Evolutionary conservation across 2,797 vertebrate genomes (phyloP).

Genomic region (Menidia menidia): DNA sequence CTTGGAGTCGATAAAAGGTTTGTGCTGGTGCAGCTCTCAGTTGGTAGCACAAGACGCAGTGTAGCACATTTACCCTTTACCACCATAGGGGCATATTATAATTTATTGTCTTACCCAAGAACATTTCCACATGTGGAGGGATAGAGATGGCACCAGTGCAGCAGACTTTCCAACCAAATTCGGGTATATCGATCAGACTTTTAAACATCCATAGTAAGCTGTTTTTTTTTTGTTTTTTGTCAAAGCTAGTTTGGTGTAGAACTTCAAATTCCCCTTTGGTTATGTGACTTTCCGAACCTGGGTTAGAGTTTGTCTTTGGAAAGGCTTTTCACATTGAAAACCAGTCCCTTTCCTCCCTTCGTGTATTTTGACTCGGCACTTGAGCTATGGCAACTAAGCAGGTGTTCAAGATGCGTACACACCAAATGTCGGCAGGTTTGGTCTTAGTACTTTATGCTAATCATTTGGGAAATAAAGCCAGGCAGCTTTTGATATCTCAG

Average conservation of each 20-base stretch:
- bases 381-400: slow-evolving; percentile 13
- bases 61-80: too few relatives aligned
- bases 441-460: background rate
- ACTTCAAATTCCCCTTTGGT: background rate
- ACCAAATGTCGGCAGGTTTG: background rate
- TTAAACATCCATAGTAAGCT: background rate
- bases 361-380: slow-evolving; percentile 10
- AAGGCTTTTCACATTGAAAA: slow-evolving; percentile 23
- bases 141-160: background rate
- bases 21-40: background rate
- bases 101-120: background rate
- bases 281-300: slow-evolving; percentile 2
- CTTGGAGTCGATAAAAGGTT: background rate
- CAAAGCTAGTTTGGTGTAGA: background rate
- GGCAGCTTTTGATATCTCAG: background rate
- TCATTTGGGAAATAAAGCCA: slow-evolving; percentile 1
- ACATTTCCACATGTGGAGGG: background rate
- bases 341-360: slow-evolving; percentile 2
- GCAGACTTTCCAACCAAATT: background rate
- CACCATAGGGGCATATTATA: background rate
- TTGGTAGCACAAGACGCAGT: background rate
- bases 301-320: slow-evolving; percentile 6
- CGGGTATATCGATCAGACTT: background rate
- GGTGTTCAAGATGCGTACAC: slow-evolving; percentile 9
- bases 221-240: background rate